Evolutionary conservation across 2,797 vertebrate genomes (phyloP).

Genomic region (Enteromius mattozi): DNA sequence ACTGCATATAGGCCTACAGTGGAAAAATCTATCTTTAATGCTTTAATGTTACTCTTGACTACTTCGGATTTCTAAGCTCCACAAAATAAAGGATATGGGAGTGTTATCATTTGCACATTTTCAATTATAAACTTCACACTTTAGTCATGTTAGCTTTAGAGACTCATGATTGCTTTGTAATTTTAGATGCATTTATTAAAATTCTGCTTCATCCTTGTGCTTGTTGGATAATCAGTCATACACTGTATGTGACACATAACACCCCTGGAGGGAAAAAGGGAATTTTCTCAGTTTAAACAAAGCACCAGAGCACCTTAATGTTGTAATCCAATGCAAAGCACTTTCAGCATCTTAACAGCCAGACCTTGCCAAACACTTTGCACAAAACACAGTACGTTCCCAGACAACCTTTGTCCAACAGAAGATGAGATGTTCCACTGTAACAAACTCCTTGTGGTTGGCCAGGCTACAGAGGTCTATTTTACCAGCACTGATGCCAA

Average conservation of each 20-base stretch:
- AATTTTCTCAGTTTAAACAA: slow-evolving; percentile 29
- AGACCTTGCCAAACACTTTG: slow-evolving; percentile 55
- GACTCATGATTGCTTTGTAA: background rate
- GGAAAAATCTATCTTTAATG: background rate
- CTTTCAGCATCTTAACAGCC: slow-evolving; percentile 51
- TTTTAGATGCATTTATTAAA: background rate
- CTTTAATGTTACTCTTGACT: background rate
- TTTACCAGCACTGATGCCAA: slow-evolving; percentile 62
- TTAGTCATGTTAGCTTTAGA: background rate
- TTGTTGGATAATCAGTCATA: background rate
- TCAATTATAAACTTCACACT: background rate
- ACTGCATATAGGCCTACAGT: background rate
- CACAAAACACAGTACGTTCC: slow-evolving; percentile 63
- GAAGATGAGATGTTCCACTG: slow-evolving; percentile 64
- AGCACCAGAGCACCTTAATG: slow-evolving; percentile 13
- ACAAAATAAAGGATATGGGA: background rate
- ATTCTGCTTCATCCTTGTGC: background rate
- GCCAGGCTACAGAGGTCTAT: slow-evolving; percentile 58
- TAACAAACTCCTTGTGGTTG: slow-evolving; percentile 70
- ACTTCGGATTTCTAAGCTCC: background rate
- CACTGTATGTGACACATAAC: background rate
- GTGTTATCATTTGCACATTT: background rate
- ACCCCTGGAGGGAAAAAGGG: background rate
- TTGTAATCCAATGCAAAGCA: slow-evolving; percentile 53
- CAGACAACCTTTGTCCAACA: slow-evolving; percentile 56